A percentile compares a stretch with the other conserved stretches of the same genome.
Evolutionary conservation across 2,888 invertebrate genomes (phyloP).

Genomic region (Agriotes lineatus): DNA sequence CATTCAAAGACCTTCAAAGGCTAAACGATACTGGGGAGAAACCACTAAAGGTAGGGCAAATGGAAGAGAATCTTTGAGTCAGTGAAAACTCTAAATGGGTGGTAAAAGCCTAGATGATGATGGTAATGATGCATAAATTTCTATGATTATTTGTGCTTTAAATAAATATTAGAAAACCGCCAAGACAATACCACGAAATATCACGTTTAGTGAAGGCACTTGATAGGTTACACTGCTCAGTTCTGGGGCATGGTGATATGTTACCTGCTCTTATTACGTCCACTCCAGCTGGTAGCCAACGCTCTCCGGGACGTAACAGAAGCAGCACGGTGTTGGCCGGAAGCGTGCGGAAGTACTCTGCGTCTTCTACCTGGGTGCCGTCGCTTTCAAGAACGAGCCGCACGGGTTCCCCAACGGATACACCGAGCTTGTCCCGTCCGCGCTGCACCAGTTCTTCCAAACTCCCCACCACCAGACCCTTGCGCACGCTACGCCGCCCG

Average conservation of each 20-base stretch:
- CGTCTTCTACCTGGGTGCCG: conserved; percentile 97
- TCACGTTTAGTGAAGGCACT: too few relatives aligned
- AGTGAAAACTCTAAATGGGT: too few relatives aligned
- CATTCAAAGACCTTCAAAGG: too few relatives aligned
- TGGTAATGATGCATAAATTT: too few relatives aligned
- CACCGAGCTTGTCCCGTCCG: conserved; percentile 91
- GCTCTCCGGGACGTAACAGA: conserved; percentile 89
- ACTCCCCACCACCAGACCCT: conserved; percentile 92
- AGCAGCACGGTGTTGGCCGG: conserved; percentile 92
- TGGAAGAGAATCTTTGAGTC: too few relatives aligned
- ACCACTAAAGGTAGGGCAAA: too few relatives aligned
- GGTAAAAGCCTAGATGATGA: too few relatives aligned
- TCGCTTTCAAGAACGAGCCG: conserved; percentile 93
- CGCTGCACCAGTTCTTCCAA: conserved; percentile 80
- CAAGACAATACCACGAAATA: too few relatives aligned
- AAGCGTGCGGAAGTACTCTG: conserved; percentile 94
- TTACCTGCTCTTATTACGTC: conserved; percentile 95
- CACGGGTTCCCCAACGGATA: conserved; percentile 88
- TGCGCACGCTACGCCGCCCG: conserved; percentile 92
- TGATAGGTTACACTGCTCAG: neutral
- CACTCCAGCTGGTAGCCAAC: conserved; percentile 94
- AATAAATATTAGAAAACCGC: too few relatives aligned
- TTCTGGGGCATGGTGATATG: neutral
- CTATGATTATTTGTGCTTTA: too few relatives aligned
- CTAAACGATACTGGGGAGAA: too few relatives aligned